These are phyloP conservation scores for Suricata suricatta DNA, from an alignment of 2,113 vertebrate genomes.

Conservation along the genomic window DNA sequence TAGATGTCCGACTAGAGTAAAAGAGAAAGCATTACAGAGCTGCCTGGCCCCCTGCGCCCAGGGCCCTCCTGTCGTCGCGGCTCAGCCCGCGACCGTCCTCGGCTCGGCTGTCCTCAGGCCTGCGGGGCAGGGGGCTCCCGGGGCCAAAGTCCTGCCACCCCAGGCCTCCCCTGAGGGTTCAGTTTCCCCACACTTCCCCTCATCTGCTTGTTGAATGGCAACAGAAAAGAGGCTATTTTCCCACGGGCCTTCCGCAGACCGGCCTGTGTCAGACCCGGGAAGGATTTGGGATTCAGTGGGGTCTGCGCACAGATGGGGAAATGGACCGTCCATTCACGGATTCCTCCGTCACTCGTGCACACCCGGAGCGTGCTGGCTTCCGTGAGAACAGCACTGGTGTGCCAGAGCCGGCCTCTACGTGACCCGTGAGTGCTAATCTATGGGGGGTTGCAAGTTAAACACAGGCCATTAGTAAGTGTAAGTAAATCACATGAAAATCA, in stretches of 20 bases:
- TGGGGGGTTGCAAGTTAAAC: not conserved
- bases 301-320: not conserved
- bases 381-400: not conserved
- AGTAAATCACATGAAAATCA: not conserved
- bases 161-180: not conserved
- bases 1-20: slow-evolving; percentile 96
- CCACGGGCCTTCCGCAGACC: not conserved
- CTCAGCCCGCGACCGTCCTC: not conserved
- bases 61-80: not conserved
- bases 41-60: not conserved
- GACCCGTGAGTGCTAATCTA: not conserved
- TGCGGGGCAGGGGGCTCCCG: not conserved
- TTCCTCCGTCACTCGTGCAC: not conserved
- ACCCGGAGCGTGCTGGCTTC: rapidly evolving
- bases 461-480: not conserved
- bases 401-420: too few relatives aligned
- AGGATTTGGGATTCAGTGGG: not conserved
- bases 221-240: not conserved
- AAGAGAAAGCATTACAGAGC: slow-evolving; percentile 30
- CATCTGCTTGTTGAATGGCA: not conserved
- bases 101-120: rapidly evolving
- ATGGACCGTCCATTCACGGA: not conserved
- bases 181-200: not conserved
- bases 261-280: not conserved
- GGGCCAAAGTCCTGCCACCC: not conserved